Evolutionary conservation across 2,113 vertebrate genomes (phyloP).

Genomic region (Passer domesticus): DNA sequence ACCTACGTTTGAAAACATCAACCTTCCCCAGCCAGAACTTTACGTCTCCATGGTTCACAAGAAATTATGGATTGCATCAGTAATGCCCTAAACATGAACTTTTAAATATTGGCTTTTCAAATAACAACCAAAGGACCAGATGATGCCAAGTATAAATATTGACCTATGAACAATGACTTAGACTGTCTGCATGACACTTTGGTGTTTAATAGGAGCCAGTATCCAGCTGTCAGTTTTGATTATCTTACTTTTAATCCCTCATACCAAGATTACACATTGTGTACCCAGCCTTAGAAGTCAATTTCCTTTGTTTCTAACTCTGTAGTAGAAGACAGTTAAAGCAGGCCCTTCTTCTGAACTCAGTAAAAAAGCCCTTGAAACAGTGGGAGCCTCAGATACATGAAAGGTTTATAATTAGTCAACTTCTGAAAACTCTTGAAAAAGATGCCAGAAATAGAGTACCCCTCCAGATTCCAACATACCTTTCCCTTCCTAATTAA

Average conservation of each 20-base stretch:
- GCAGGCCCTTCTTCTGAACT: background rate
- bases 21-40: background rate
- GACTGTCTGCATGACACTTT: background rate
- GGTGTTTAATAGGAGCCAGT: background rate
- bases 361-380: background rate
- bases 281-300: background rate
- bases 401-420: background rate
- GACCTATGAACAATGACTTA: background rate
- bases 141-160: constrained; percentile 1
- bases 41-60: background rate
- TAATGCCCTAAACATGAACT: background rate
- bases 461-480: background rate
- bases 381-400: background rate
- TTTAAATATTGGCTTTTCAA: constrained; percentile 7
- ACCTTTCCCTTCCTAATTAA: background rate
- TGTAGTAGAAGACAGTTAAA: background rate
- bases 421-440: background rate
- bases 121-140: background rate
- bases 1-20: background rate
- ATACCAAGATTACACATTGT: background rate
- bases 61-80: background rate
- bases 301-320: background rate
- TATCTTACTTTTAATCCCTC: background rate
- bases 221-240: background rate
- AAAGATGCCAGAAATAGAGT: background rate